phyloP scores from a whole-genome alignment of 2,888 invertebrate species.

The Harpalus rufipes region DNA sequence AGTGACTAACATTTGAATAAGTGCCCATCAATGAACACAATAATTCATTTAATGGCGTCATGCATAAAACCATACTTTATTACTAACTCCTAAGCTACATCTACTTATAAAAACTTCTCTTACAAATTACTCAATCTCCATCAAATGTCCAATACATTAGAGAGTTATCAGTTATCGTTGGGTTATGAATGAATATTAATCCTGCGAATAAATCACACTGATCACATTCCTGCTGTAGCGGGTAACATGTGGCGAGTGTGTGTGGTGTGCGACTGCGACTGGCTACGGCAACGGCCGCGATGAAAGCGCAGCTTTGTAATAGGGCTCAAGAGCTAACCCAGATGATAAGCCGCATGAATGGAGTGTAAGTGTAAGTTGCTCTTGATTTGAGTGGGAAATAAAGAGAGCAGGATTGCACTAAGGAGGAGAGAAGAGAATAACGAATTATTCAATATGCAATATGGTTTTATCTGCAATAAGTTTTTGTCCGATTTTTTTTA shows the following conservation, averaged over 20 bases:
- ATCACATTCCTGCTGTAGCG: constrained; percentile 17
- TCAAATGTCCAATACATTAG: background rate
- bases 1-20: no score
- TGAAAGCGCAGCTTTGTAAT: background rate
- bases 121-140: background rate
- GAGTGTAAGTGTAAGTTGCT: background rate
- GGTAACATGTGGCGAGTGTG: background rate
- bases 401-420: no score
- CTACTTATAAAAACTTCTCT: no score
- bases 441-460: no score
- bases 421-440: no score
- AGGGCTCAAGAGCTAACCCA: constrained; percentile 25
- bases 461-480: no score
- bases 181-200: constrained; percentile 52
- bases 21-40: no score
- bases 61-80: no score
- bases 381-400: background rate
- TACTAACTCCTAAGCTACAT: background rate
- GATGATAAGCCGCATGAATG: constrained; percentile 44
- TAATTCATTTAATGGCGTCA: no score
- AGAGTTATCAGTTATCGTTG: background rate
- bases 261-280: background rate
- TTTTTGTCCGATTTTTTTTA: no score
- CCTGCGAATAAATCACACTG: constrained; percentile 40
- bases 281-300: background rate